These are phyloP conservation scores for Trinectes maculatus DNA, from an alignment of 2,113 vertebrate genomes.

Conservation along the genomic window DNA sequence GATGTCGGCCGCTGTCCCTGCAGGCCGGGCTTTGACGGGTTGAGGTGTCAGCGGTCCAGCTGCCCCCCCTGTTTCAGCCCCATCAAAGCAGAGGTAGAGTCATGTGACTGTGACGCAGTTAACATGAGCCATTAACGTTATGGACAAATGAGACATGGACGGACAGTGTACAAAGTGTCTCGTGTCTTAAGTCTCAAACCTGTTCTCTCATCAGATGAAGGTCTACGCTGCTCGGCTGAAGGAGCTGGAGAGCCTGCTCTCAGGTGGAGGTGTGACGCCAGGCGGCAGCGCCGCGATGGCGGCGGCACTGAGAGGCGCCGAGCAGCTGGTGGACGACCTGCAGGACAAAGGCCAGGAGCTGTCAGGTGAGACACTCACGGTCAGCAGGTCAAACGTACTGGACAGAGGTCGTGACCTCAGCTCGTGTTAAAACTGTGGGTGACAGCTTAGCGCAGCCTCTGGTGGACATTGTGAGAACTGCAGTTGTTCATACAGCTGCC, in stretches of 20 bases:
- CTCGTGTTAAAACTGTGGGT: no score
- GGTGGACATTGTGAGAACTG: not conserved
- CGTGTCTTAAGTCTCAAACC: no score
- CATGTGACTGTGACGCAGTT: not conserved
- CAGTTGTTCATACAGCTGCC: no score
- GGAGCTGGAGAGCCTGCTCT: slow-evolving; percentile 81
- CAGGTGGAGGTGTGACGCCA: slow-evolving; percentile 2
- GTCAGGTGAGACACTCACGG: slow-evolving; percentile 45
- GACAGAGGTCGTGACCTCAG: no score
- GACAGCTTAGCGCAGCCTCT: not conserved
- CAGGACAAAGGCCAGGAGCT: slow-evolving; percentile 72
- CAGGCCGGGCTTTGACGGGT: slow-evolving; percentile 85
- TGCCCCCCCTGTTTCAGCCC: slow-evolving; percentile 90
- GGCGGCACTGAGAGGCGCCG: slow-evolving; percentile 69
- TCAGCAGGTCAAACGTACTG: no score
- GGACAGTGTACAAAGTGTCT: no score
- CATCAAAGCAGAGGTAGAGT: slow-evolving; percentile 84
- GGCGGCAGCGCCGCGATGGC: slow-evolving; percentile 74
- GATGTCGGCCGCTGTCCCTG: slow-evolving; percentile 86
- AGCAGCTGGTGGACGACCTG: slow-evolving; percentile 77
- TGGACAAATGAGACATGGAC: no score
- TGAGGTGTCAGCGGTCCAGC: slow-evolving; percentile 78
- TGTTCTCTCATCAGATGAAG: slow-evolving; percentile 81
- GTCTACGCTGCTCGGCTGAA: slow-evolving; percentile 79
- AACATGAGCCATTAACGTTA: no score